Percentiles rank a stretch among this genome's conserved stretches.
Evolutionary conservation across 2,113 vertebrate genomes (phyloP).

Genomic region (Pitta sordida): DNA sequence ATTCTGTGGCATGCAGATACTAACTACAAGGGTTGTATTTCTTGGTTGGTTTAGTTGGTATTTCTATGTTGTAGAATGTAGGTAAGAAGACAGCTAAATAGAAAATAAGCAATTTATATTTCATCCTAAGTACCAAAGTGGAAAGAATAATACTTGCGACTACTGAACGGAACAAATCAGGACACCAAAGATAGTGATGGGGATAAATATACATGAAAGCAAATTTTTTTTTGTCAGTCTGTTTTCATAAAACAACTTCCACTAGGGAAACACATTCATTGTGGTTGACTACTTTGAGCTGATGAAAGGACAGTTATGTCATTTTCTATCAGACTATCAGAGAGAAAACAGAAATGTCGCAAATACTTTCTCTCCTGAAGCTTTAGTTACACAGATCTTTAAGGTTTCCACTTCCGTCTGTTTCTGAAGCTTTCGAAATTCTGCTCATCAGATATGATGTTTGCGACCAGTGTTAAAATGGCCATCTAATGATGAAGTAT

Average conservation of each 20-base stretch:
- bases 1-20: background rate
- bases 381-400: background rate
- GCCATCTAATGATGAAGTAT: background rate
- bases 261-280: background rate
- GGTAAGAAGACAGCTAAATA: background rate
- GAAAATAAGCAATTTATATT: background rate
- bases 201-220: constrained; percentile 1
- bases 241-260: constrained; percentile 17
- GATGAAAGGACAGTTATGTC: constrained; percentile 12
- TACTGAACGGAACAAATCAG: background rate
- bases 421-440: background rate
- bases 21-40: background rate
- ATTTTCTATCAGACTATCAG: constrained; percentile 18
- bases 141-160: background rate
- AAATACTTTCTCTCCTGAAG: background rate
- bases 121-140: background rate
- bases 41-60: background rate
- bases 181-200: background rate
- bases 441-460: background rate
- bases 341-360: background rate
- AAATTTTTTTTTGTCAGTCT: background rate
- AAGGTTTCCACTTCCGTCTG: background rate
- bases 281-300: background rate
- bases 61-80: background rate
- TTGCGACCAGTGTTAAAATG: background rate